These are phyloP conservation scores for Ciconia boyciana DNA, from an alignment of 2,113 vertebrate species.

Conservation along the genomic window DNA sequence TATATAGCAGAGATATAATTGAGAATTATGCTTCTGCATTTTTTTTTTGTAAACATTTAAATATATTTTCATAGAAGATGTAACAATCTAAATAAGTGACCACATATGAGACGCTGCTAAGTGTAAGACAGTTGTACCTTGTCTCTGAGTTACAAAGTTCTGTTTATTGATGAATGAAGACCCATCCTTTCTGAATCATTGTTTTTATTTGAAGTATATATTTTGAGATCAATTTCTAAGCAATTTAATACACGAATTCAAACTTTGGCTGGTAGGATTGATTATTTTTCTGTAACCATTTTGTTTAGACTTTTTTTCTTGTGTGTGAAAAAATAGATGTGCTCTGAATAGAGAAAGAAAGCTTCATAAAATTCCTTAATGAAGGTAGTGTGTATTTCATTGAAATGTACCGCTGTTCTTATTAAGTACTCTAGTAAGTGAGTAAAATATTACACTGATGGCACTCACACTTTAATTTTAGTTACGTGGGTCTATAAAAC, in stretches of 20 bases:
- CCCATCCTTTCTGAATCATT: background rate
- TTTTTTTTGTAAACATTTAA: background rate
- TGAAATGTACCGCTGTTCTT: constrained; percentile 50
- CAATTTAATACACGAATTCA: background rate
- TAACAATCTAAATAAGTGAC: background rate
- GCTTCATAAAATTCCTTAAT: constrained; percentile 49
- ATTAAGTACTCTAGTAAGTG: constrained; percentile 22
- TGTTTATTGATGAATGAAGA: background rate
- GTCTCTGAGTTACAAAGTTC: background rate
- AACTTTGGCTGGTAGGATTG: background rate
- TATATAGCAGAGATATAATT: background rate
- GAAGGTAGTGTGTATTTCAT: constrained; percentile 14
- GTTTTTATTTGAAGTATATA: background rate
- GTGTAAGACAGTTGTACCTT: background rate
- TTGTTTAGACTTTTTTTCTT: background rate
- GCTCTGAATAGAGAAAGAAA: constrained; percentile 41
- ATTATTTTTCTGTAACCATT: background rate
- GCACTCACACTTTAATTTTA: constrained; percentile 16
- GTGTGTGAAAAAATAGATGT: background rate
- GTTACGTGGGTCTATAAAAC: constrained; percentile 48
- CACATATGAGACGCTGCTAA: background rate
- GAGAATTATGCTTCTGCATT: background rate
- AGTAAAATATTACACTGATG: constrained; percentile 36
- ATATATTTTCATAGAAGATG: background rate
- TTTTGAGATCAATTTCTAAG: background rate